A percentile compares a stretch with the other conserved stretches of the same genome.
Evolutionary conservation across 1,140 invertebrate species (phyloP).

Genomic region (Pachypeltis micranthus): DNA sequence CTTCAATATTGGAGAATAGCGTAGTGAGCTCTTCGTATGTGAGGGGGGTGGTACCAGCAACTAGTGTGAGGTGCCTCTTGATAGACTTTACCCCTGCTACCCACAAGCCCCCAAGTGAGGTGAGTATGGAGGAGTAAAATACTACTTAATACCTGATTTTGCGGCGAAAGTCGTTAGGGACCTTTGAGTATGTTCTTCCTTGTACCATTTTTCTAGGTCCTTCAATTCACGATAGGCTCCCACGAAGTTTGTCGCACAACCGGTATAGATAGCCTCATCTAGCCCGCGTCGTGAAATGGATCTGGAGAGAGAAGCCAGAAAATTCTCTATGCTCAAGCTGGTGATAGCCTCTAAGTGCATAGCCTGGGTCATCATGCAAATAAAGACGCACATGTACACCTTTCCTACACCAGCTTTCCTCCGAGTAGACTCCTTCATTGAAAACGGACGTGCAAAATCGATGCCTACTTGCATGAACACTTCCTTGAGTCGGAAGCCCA

Average conservation of each 20-base stretch:
- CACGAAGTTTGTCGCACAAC: conserved; percentile 30
- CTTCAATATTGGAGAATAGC: no score
- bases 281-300: conserved; percentile 25
- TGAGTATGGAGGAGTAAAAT: conserved; percentile 28
- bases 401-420: conserved; percentile 25
- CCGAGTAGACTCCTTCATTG: conserved; percentile 15
- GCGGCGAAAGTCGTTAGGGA: neutral
- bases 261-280: conserved; percentile 23
- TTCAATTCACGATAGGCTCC: conserved; percentile 16
- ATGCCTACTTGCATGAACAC: conserved; percentile 23
- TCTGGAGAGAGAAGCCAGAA: conserved; percentile 25
- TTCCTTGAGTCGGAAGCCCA: conserved; percentile 22
- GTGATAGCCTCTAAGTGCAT: conserved; percentile 28
- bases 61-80: conserved; percentile 32
- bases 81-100: conserved; percentile 31
- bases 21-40: no score
- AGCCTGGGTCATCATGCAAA: conserved; percentile 27
- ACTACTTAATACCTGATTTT: conserved; percentile 13
- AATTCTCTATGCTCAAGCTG: conserved; percentile 24
- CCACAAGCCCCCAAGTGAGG: conserved; percentile 34
- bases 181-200: neutral
- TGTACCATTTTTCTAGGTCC: conserved; percentile 9
- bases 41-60: no score
- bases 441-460: conserved; percentile 28
- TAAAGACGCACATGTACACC: conserved; percentile 28